These are phyloP conservation scores for Euwallacea fornicatus DNA, from an alignment of 1,140 invertebrate species.

Conservation along the genomic window DNA sequence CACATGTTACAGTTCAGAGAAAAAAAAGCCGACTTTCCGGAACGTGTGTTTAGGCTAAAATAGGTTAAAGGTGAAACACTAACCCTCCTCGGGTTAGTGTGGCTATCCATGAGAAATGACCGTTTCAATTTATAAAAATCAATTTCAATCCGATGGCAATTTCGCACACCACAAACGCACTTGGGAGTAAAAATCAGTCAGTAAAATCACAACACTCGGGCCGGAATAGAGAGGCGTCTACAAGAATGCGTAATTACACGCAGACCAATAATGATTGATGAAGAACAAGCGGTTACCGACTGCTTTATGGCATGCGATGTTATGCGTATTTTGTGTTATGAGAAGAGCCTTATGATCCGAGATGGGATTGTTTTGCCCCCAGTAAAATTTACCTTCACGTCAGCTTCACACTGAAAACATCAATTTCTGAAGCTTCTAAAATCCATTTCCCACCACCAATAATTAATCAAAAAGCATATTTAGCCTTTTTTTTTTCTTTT, in stretches of 20 bases:
- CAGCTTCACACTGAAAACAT: neutral
- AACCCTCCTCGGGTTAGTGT: too few relatives aligned
- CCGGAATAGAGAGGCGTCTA: constrained; percentile 28
- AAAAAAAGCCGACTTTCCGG: too few relatives aligned
- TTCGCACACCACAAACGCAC: neutral
- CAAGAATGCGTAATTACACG: constrained; percentile 24
- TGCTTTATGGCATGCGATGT: constrained; percentile 21
- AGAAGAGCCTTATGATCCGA: neutral
- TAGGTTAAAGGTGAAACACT: too few relatives aligned
- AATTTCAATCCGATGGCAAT: constrained; percentile 3
- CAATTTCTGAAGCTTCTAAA: neutral
- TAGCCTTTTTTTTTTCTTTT: too few relatives aligned
- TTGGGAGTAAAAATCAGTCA: constrained; percentile 6
- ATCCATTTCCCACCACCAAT: neutral
- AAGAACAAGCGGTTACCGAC: constrained; percentile 22
- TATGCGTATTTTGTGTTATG: constrained; percentile 10
- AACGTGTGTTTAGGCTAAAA: too few relatives aligned
- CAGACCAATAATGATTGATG: constrained; percentile 34
- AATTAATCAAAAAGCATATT: neutral
- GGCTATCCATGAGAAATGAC: too few relatives aligned
- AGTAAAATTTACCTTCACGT: neutral
- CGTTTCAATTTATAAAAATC: neutral
- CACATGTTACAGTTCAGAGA: neutral
- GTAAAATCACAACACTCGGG: constrained; percentile 21
- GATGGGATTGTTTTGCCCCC: neutral